phyloP scores from a whole-genome alignment of 2,113 vertebrate species.

The Ciconia boyciana region DNA sequence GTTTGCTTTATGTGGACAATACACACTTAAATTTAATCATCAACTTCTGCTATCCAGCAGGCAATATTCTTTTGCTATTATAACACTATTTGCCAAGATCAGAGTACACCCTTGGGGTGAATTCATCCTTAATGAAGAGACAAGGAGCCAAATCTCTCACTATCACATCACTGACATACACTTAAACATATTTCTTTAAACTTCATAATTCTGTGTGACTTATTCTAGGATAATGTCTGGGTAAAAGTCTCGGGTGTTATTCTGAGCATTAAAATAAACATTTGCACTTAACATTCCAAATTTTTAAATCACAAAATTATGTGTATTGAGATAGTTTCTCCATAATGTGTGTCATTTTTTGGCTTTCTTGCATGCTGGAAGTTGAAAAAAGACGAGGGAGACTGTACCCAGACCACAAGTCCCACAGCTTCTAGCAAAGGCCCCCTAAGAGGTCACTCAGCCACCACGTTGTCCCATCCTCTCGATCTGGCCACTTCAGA shows the following conservation, averaged over 20 bases:
- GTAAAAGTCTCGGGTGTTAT: conserved; percentile 37
- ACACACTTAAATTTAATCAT: conserved; percentile 85
- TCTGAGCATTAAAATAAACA: conserved; percentile 48
- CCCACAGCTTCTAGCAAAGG: neutral
- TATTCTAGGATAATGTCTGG: conserved; percentile 43
- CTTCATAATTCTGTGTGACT: conserved; percentile 53
- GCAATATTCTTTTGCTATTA: conserved; percentile 77
- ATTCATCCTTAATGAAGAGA: conserved; percentile 87
- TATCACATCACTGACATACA: conserved; percentile 46
- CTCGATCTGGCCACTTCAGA: neutral
- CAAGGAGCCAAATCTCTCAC: conserved; percentile 66
- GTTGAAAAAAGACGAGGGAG: neutral
- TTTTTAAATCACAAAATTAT: neutral
- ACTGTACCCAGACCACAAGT: neutral
- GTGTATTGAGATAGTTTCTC: neutral
- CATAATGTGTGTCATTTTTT: neutral
- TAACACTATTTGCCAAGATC: conserved; percentile 83
- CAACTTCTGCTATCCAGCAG: conserved; percentile 80
- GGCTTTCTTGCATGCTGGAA: neutral
- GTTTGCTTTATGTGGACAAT: conserved; percentile 82
- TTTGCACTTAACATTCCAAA: neutral
- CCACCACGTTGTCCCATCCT: neutral
- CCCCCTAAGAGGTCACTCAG: neutral
- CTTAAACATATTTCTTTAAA: conserved; percentile 52
- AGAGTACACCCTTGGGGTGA: conserved; percentile 82